A percentile compares a stretch with the other conserved stretches of the same genome.
Evolutionary conservation across 2,888 invertebrate species (phyloP).

Genomic region (Parnassius orleans): DNA sequence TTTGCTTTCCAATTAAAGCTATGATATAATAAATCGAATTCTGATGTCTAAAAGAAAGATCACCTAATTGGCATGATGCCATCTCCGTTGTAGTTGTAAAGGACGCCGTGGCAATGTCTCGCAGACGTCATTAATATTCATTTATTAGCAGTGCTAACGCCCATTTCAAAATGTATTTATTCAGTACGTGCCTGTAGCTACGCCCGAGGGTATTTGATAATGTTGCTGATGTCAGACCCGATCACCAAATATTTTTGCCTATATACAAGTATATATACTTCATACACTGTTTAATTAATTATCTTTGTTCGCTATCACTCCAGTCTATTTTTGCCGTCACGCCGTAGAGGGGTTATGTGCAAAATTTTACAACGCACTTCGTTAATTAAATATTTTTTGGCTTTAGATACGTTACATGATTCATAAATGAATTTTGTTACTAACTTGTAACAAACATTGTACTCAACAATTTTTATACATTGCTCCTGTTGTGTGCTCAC

Average conservation of each 20-base stretch:
- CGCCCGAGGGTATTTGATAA: conserved; percentile 13
- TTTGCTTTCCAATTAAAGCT: conserved; percentile 11
- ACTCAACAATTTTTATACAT: neutral
- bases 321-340: conserved; percentile 12
- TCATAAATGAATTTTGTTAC: conserved; percentile 5
- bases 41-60: conserved; percentile 39
- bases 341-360: conserved; percentile 10
- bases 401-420: neutral
- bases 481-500: no score
- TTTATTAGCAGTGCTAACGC: conserved; percentile 37
- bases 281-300: conserved; percentile 18
- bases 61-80: conserved; percentile 57
- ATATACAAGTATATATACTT: neutral
- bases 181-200: conserved; percentile 12
- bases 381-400: conserved; percentile 17
- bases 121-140: conserved; percentile 58
- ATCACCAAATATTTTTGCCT: conserved; percentile 12
- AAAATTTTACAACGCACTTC: conserved; percentile 3
- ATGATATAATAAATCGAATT: conserved; percentile 26
- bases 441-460: neutral
- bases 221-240: conserved; percentile 13
- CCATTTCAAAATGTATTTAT: conserved; percentile 30
- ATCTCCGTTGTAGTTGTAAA: conserved; percentile 46
- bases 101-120: conserved; percentile 40
- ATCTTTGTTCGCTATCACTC: conserved; percentile 14